These are phyloP conservation scores for Campylomormyrus tamandua DNA, from an alignment of 2,113 vertebrate species.

Conservation along the genomic window DNA sequence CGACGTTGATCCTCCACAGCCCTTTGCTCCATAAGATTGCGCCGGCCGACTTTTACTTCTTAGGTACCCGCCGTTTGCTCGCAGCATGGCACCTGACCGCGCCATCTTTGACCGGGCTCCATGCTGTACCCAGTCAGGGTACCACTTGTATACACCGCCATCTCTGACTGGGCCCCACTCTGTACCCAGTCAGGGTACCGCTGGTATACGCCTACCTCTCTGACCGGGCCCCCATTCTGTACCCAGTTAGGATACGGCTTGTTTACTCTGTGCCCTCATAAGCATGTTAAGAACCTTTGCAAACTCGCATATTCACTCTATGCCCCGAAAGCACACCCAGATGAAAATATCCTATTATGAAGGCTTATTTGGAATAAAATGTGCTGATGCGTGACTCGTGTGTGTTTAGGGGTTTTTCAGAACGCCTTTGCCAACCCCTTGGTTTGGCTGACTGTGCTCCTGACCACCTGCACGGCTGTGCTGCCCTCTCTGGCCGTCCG, in stretches of 20 bases:
- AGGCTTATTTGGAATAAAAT: background rate
- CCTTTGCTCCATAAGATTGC: conserved; percentile 43
- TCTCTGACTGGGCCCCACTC: background rate
- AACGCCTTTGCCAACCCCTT: conserved; percentile 59
- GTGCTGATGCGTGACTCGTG: background rate
- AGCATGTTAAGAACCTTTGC: background rate
- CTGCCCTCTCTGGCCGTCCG: conserved; percentile 60
- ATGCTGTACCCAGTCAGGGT: background rate
- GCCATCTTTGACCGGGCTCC: too few species aligned
- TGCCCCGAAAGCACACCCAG: background rate
- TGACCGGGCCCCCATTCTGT: background rate
- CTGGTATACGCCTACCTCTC: background rate
- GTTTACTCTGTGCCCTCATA: background rate
- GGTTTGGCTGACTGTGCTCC: conserved; percentile 65
- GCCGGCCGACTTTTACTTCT: conserved; percentile 67
- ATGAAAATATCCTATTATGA: background rate
- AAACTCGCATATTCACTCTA: background rate
- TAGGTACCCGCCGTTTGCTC: conserved; percentile 56
- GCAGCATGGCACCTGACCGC: background rate
- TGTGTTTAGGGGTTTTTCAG: conserved; percentile 57
- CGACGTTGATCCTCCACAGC: conserved; percentile 62
- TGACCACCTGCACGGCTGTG: conserved; percentile 60
- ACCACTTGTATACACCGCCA: too few species aligned
- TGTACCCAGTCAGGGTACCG: background rate
- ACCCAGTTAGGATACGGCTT: background rate